These are phyloP conservation scores for Leptobrachium ailaonicum DNA, from an alignment of 2,113 vertebrate species.

Conservation along the genomic window DNA sequence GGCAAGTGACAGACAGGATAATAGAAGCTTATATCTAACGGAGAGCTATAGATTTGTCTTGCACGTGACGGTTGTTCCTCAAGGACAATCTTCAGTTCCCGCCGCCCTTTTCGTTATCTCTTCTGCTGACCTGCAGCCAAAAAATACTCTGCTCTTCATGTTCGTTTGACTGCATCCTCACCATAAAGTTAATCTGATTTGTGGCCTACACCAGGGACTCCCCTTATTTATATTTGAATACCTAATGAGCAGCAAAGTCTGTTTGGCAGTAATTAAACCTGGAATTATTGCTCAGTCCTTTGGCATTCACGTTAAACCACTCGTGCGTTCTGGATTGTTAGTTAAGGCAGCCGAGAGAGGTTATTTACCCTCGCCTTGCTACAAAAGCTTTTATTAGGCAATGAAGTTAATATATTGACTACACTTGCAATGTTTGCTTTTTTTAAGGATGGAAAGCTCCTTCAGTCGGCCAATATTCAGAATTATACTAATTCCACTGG, in stretches of 20 bases:
- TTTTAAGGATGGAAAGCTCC: neutral
- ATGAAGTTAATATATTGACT: neutral
- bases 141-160: no score
- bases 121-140: no score
- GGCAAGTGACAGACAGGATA: no score
- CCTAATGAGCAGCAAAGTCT: slow-evolving; percentile 46
- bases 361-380: neutral
- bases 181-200: slow-evolving; percentile 8
- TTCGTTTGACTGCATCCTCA: neutral
- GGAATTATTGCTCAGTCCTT: neutral
- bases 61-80: no score
- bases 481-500: neutral
- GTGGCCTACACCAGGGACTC: neutral
- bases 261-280: slow-evolving; percentile 55
- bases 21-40: no score
- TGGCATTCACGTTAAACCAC: neutral
- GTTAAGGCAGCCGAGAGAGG: neutral
- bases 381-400: neutral
- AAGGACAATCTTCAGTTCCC: no score
- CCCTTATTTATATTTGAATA: slow-evolving; percentile 45
- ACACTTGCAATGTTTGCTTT: neutral
- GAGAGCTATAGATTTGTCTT: no score
- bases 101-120: no score
- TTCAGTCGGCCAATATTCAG: neutral
- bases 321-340: slow-evolving; percentile 1